Base-by-base conservation (phyloP, 2,797 vertebrate species). In the Phalloptychus januarius region DNA sequence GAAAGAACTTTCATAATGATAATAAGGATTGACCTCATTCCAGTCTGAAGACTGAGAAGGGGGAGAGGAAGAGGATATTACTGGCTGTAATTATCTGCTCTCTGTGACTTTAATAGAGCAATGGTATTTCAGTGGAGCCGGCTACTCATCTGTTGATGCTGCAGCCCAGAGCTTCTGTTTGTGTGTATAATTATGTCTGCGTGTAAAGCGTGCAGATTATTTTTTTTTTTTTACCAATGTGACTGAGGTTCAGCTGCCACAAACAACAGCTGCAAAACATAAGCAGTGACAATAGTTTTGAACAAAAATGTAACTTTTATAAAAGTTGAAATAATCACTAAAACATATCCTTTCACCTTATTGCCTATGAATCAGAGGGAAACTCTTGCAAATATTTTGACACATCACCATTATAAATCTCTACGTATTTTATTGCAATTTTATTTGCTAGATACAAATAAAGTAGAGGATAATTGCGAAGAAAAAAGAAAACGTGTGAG, bases 1-100 rank as follows among this genome's bases (percentile, higher is more conserved):
- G 81, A 81, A 83, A 67, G 67, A 82, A 65, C 56, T 85, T 80
- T 84, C 61, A 77, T 76, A 69, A 84, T 46, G 85, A 85, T 87
- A 85, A 86, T 83, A 76, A 80, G 71, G 81, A 86, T 85, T 83
- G 88, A 81, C 86, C 88, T 91, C 85, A 85, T 91, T 91, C 65
- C 72, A 77, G 46, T 52, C 28, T 70, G 48, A 70, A 75, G 44
- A 76, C 71, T 74, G 61, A 11, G 70, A 58, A 74, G 72, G 67
- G 76, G 25, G 71, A 46, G 38, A 31, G 40, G 52, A 3, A 48
- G 61, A 79, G 75, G 76, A 84, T 75, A 80, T 85, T 80, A 76
- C 56, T 28, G 5, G 25, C 79, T 83, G 25, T 71, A 88, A 54
- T 87, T 74, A 86, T 79, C 71, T 45, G 69, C 70, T 82, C 48